Conservation (phyloP, 2,888 invertebrate species). For the Apocheima hispidaria region DNA sequence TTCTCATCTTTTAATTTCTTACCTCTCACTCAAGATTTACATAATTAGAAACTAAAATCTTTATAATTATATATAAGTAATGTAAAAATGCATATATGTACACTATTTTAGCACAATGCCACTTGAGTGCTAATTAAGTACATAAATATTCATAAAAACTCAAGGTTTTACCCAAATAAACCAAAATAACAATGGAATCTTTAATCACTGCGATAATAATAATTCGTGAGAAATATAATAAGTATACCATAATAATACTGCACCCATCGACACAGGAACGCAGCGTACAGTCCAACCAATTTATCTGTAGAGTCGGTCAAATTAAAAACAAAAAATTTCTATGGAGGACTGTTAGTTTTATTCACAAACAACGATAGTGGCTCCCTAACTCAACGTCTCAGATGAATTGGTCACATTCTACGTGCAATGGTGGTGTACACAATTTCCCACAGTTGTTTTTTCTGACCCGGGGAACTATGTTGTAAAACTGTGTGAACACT, state of each 20-base stretch:
- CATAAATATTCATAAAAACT: constrained; percentile 6
- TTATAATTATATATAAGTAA: neutral
- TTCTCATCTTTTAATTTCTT: too few relatives aligned
- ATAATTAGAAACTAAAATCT: too few relatives aligned
- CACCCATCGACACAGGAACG: constrained; percentile 40
- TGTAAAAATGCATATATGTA: neutral
- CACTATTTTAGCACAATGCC: neutral
- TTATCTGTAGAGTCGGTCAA: neutral
- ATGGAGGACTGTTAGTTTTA: neutral
- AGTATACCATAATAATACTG: constrained; percentile 10
- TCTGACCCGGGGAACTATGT: constrained; percentile 55
- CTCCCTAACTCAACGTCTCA: neutral
- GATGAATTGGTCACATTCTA: neutral
- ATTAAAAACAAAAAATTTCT: neutral
- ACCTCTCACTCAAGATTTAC: too few relatives aligned
- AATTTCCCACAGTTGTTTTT: constrained; percentile 74
- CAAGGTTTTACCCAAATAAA: constrained; percentile 23
- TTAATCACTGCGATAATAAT: constrained; percentile 26
- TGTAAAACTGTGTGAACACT: constrained; percentile 71
- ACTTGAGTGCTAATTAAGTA: constrained; percentile 1
- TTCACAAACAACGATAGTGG: neutral
- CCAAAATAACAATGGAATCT: constrained; percentile 17
- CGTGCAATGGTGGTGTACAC: constrained; percentile 14
- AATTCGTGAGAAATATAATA: constrained; percentile 27
- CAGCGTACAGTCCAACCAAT: constrained; percentile 5